A percentile compares a stretch with the other conserved stretches of the same genome.
Evolutionary conservation across 2,113 vertebrate genomes (phyloP).

Genomic region (Eurystomus gularis): DNA sequence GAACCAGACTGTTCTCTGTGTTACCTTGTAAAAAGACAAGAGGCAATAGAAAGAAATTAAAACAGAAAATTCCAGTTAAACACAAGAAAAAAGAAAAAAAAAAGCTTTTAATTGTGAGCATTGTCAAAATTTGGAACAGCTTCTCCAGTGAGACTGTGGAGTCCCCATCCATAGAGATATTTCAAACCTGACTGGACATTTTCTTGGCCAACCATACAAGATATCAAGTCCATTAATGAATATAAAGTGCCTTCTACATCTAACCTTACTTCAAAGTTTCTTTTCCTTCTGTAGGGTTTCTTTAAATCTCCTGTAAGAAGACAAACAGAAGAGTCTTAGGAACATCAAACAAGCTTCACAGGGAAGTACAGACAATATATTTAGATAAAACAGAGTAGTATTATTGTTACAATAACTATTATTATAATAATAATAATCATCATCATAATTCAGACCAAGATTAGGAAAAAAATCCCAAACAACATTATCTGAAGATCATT

Average conservation of each 20-base stretch:
- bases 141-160: neutral
- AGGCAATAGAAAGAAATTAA: neutral
- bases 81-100: neutral
- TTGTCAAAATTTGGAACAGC: neutral
- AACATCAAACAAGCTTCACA: neutral
- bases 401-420: neutral
- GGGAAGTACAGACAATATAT: neutral
- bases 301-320: neutral
- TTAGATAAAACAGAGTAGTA: neutral
- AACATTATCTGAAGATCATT: neutral
- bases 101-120: neutral
- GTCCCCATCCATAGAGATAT: neutral
- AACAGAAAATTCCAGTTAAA: neutral
- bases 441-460: neutral
- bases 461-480: neutral
- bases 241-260: neutral
- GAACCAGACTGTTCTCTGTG: neutral
- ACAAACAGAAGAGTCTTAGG: neutral
- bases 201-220: neutral
- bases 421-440: too few relatives aligned
- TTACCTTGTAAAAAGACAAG: neutral
- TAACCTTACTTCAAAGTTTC: neutral
- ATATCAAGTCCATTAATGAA: accelerated
- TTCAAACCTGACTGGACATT: neutral
- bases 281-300: neutral